Evolutionary conservation across 2,888 invertebrate species (phyloP).

Genomic region (Cenopis cana): DNA sequence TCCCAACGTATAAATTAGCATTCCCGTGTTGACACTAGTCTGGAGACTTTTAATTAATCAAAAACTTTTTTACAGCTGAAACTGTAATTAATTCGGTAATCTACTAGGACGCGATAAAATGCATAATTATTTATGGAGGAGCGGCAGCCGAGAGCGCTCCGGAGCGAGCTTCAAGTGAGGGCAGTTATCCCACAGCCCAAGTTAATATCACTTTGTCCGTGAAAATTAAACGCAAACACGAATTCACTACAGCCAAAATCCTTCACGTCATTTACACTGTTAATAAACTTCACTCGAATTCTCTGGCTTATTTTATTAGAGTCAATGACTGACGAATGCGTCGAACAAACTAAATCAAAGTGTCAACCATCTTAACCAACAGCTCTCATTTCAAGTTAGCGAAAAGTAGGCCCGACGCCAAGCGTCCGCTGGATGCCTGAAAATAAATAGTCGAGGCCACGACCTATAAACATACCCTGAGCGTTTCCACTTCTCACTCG

Average conservation of each 20-base stretch:
- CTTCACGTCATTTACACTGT: constrained; percentile 17
- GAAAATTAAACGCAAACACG: constrained; percentile 41
- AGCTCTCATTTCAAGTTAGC: constrained; percentile 36
- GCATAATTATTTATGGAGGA: constrained; percentile 41
- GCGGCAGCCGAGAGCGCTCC: constrained; percentile 16
- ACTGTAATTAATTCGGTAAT: constrained; percentile 41
- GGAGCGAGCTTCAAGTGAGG: constrained; percentile 24
- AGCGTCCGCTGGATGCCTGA: constrained; percentile 23
- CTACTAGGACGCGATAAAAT: constrained; percentile 35
- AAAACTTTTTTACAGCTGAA: neutral
- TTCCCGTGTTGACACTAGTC: neutral
- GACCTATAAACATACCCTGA: constrained; percentile 59
- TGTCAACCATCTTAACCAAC: constrained; percentile 32
- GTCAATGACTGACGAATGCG: constrained; percentile 24
- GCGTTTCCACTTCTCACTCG: constrained; percentile 60
- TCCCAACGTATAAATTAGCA: neutral
- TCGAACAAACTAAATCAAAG: constrained; percentile 33
- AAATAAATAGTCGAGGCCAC: constrained; percentile 59
- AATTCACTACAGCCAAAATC: constrained; percentile 34
- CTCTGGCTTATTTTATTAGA: constrained; percentile 11
- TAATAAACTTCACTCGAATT: constrained; percentile 16
- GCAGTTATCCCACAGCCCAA: constrained; percentile 35
- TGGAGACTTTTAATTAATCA: neutral
- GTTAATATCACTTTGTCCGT: constrained; percentile 34
- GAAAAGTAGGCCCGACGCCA: constrained; percentile 29